phyloP scores from a whole-genome alignment of 2,113 vertebrate genomes.

The Mirza zaza region DNA sequence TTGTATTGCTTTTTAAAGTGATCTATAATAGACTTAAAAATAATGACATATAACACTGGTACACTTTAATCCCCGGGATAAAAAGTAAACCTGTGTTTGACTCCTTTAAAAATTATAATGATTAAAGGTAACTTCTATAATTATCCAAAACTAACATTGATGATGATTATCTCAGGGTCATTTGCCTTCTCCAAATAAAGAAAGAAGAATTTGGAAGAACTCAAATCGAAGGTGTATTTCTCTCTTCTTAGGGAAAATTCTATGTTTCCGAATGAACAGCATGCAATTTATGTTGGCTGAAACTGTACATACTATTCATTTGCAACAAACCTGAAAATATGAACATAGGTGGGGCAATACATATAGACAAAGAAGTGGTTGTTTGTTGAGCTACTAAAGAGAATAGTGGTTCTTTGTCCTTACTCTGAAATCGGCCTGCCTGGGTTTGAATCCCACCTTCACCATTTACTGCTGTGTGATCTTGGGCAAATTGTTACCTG shows the following conservation, averaged over 20 bases:
- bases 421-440: not conserved
- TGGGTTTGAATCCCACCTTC: not conserved
- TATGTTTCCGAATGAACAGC: not conserved
- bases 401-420: fast-evolving
- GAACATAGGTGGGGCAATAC: not conserved
- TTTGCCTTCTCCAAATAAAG: not conserved
- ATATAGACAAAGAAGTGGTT: not conserved
- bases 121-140: not conserved
- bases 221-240: not conserved
- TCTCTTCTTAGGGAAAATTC: not conserved
- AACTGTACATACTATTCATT: not conserved
- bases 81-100: not conserved
- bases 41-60: not conserved
- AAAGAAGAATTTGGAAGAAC: not conserved
- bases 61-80: not conserved
- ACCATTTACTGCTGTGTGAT: not conserved
- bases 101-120: not conserved
- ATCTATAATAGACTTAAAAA: not conserved
- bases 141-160: not conserved
- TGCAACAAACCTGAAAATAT: slow-evolving; percentile 15
- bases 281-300: not conserved
- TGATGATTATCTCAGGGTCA: not conserved
- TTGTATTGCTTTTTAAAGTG: not conserved
- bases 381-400: not conserved
- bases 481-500: not conserved